These are phyloP conservation scores for Drosophila obscura DNA, from an alignment of 1,140 invertebrate genomes.

Conservation along the genomic window DNA sequence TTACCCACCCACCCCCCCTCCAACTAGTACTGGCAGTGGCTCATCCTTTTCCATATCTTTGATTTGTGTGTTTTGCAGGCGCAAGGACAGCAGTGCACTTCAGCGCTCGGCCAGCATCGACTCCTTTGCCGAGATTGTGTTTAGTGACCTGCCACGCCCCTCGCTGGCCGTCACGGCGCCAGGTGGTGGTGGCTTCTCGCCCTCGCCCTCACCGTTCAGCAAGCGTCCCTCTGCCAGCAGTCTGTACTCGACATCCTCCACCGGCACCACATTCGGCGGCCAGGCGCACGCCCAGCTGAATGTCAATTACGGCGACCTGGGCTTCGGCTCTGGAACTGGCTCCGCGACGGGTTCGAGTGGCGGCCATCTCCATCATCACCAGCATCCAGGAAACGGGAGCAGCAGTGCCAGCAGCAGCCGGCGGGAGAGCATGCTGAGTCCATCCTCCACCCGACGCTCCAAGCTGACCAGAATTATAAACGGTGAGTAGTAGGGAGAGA, in stretches of 20 bases:
- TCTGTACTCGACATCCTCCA: constrained; percentile 83
- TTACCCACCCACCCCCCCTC: not conserved
- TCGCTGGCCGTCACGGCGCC: constrained; percentile 67
- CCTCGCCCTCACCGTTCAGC: constrained; percentile 65
- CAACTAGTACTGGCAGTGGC: constrained; percentile 11
- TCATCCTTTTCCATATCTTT: constrained; percentile 21
- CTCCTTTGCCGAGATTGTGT: constrained; percentile 88
- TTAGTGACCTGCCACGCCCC: constrained; percentile 82
- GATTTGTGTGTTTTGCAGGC: constrained; percentile 79
- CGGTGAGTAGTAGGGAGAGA: constrained; percentile 86
- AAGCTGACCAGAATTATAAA: constrained; percentile 89
- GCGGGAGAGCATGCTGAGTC: constrained; percentile 87
- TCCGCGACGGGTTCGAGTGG: constrained; percentile 15
- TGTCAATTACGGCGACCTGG: constrained; percentile 76
- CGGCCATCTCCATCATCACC: constrained; percentile 12
- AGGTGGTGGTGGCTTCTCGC: constrained; percentile 26
- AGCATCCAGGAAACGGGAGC: constrained; percentile 66
- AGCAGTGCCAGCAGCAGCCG: constrained; percentile 75
- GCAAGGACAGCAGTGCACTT: constrained; percentile 85
- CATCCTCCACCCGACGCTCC: constrained; percentile 88
- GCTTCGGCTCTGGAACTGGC: constrained; percentile 45
- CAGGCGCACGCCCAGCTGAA: constrained; percentile 75
- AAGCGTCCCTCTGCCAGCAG: constrained; percentile 85
- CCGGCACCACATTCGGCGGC: constrained; percentile 46
- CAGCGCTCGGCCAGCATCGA: constrained; percentile 93